Evolutionary conservation across 1,140 invertebrate genomes (phyloP), one percentile per base, ranked within the genome.

Genomic region (Lordiphosa mommai): DNA sequence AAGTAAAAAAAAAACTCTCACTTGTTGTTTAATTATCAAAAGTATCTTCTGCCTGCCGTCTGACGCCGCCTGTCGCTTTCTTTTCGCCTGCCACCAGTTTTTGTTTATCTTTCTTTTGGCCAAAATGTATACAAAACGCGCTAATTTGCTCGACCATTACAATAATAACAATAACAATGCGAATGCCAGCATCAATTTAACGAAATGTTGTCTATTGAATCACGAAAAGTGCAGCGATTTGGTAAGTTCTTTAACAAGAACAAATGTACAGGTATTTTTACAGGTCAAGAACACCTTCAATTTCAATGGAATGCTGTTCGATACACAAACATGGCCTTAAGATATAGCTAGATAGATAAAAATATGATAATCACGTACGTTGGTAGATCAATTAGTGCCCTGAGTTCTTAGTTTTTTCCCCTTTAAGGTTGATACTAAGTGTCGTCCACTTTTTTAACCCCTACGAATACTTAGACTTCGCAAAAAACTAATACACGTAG

Each of bases 101-200:
- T 59, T 43, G 50, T 50, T 43, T 64, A 51, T 40, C 7, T 44
- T 43, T 37, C 33, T 23, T 36, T 33, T 36, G 44, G 34, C 20
- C 36, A 44, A 86, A 86, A 86, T 86, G 82, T 86, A 82, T 86
- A 86, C 82, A 38, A 85, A 80, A 71, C 72, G 82, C 71, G 65
- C 76, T 37, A 76, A 86, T 82, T 61, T 86, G 30, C 69, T 86
- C 16, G 43, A 46, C 44, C 57, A 51, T 49, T 43, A 55, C 16
- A 74, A 68, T 30, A 63, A 52, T 27, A 65, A 71, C 23, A 70
- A 70, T 40, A 82, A 80, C 32, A 79, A 79, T 46, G 60, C 47
- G 13, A 55, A 55, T 38, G 53, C 38, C 37, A 60, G 32, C 48
- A 53, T 9, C 14, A 52, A 17, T 32, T 38, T 32, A 34, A 33